Base-by-base conservation (phyloP, 2,888 invertebrate genomes). In the Dasysyrphus tricinctus region DNA sequence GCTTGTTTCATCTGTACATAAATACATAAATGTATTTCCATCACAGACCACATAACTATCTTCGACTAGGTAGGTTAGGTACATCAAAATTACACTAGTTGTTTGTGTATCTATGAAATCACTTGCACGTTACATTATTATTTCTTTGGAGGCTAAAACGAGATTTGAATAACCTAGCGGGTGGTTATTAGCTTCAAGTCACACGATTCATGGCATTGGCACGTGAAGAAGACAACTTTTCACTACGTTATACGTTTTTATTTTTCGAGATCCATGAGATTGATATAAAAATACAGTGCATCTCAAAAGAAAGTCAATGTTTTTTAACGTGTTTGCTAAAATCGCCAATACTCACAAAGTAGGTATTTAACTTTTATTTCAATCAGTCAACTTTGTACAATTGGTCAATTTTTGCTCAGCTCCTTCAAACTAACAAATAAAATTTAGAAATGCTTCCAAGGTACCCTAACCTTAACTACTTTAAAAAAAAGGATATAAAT, bases 121-220 rank as follows among this genome's bases (percentile, higher is more conserved):
- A 16, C 39, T 44, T 59, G 72, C 84, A 84, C 80, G 80, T 84
- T 76, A 24, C n/a, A n/a, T n/a, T 32, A 5, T 32, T 32, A 72
- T 49, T 51, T 67, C 54, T 39, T 72, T 67, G 76, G 42, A 67
- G 76, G 54, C 59, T 72, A 76, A 67, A 80, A 84, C 76, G 72
- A 84, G 72, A 59, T 65, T 44, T 76, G 80, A 76, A 80, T 84
- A 72, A 32, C 69, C 63, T 67, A 77, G 74, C 80, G 75, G 65
- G 75, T 80, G 75, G 70, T 42, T 74, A 67, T 74, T 42, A 51
- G 49, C 56, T 59, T 69, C 51, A 19, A 34, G 57, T 56, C 61
- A 51, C 56, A 59, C 44, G 34, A 32, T 47, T 44, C 32, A 65
- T 59, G 70, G 16, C 75, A 80, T 80, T 84, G 80, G 76, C 84